These are phyloP conservation scores for Scaptomyza flava DNA, from an alignment of 2,888 invertebrate species.

Conservation along the genomic window DNA sequence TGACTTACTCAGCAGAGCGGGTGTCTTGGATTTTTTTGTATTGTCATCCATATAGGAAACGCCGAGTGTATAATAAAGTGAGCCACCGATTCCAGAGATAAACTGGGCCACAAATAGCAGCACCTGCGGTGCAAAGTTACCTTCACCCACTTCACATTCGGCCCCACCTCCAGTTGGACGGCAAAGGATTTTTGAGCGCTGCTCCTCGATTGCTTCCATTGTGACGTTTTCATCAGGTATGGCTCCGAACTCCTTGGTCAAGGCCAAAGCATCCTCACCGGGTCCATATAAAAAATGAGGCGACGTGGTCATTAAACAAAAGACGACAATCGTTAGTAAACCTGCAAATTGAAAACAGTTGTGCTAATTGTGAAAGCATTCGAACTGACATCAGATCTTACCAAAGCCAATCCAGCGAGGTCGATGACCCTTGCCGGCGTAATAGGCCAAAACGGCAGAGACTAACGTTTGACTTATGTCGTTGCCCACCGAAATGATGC, in stretches of 20 bases:
- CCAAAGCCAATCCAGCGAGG: constrained; percentile 90
- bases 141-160: constrained; percentile 85
- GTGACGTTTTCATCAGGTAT: constrained; percentile 84
- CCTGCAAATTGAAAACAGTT: constrained; percentile 68
- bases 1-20: constrained; percentile 88
- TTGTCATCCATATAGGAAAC: constrained; percentile 91
- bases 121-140: constrained; percentile 87
- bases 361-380: background rate
- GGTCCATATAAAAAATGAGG: constrained; percentile 90
- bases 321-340: constrained; percentile 87
- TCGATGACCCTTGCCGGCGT: constrained; percentile 89
- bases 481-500: constrained; percentile 90
- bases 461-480: constrained; percentile 90
- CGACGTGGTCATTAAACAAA: constrained; percentile 88
- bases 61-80: constrained; percentile 89
- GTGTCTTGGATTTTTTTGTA: constrained; percentile 90
- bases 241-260: constrained; percentile 87
- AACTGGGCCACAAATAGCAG: constrained; percentile 89
- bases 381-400: constrained; percentile 37
- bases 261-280: constrained; percentile 87
- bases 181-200: constrained; percentile 86
- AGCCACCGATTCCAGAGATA: constrained; percentile 89
- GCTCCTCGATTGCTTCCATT: constrained; percentile 84
- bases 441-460: constrained; percentile 88
- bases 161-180: constrained; percentile 81